Conservation (phyloP, 2,888 invertebrate genomes). For the Allygus modestus region DNA sequence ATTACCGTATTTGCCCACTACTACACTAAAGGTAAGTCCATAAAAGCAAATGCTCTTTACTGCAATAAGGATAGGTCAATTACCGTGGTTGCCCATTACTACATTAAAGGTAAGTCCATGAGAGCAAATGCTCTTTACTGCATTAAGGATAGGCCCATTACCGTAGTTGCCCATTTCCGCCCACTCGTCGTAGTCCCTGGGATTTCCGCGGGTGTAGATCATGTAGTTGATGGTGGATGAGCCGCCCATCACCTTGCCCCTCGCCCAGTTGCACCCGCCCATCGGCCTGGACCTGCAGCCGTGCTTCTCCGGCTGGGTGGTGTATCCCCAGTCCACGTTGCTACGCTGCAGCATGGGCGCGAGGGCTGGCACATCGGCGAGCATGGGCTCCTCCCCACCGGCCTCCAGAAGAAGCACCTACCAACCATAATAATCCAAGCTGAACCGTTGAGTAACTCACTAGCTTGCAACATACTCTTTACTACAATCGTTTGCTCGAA, state of each 20-base stretch:
- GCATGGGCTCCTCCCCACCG: slow-evolving; percentile 71
- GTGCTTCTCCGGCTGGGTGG: slow-evolving; percentile 72
- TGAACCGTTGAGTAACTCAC: background rate
- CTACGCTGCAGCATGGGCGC: slow-evolving; percentile 73
- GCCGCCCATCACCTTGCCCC: slow-evolving; percentile 77
- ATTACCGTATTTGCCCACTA: too few relatives aligned
- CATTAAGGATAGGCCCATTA: too few relatives aligned
- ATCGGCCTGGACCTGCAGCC: slow-evolving; percentile 69
- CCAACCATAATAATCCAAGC: background rate
- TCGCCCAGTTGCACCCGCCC: slow-evolving; percentile 73
- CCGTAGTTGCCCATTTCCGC: slow-evolving; percentile 71
- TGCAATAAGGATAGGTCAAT: too few relatives aligned
- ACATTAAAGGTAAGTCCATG: too few relatives aligned
- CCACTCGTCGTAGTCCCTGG: slow-evolving; percentile 75
- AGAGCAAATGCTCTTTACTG: too few relatives aligned
- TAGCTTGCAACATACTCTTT: too few relatives aligned
- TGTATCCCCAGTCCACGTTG: slow-evolving; percentile 74
- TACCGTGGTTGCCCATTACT: too few relatives aligned
- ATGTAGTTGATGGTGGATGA: slow-evolving; percentile 76
- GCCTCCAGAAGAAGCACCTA: slow-evolving; percentile 72
- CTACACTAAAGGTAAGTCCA: too few relatives aligned
- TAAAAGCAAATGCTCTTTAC: too few relatives aligned
- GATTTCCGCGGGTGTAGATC: slow-evolving; percentile 73
- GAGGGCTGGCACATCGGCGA: slow-evolving; percentile 73
- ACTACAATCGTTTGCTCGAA: too few relatives aligned